A percentile compares a stretch with the other conserved stretches of the same genome.
These are phyloP conservation scores for Drosophila orosa DNA, from an alignment of 1,140 invertebrate species.

Conservation along the genomic window DNA sequence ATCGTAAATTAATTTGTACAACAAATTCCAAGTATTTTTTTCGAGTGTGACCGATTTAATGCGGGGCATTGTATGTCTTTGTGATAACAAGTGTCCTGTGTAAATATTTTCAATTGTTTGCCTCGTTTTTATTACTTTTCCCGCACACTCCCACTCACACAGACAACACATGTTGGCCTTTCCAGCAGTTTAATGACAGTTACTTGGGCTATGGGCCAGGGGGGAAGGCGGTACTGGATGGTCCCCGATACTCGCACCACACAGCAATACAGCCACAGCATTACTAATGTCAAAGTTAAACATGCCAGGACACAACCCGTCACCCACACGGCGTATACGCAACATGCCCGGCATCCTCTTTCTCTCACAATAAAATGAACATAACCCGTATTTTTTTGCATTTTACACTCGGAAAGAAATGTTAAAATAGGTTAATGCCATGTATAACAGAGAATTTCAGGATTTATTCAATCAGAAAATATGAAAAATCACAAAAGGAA, in stretches of 20 bases:
- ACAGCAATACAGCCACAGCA: slow-evolving; percentile 35
- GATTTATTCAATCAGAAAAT: neutral
- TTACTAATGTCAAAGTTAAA: slow-evolving; percentile 77
- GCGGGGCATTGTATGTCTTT: slow-evolving; percentile 62
- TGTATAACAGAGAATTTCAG: neutral
- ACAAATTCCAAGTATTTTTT: neutral
- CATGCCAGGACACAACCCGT: slow-evolving; percentile 57
- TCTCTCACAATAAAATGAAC: slow-evolving; percentile 37
- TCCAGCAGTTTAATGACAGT: slow-evolving; percentile 50
- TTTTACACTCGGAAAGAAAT: slow-evolving; percentile 12
- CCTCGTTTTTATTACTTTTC: slow-evolving; percentile 78
- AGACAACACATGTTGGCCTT: slow-evolving; percentile 38
- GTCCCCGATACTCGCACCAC: slow-evolving; percentile 43
- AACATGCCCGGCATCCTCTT: slow-evolving; percentile 39
- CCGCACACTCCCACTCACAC: slow-evolving; percentile 35
- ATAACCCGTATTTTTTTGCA: slow-evolving; percentile 20
- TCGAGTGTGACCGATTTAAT: neutral
- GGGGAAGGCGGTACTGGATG: slow-evolving; percentile 1
- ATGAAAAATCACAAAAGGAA: no score
- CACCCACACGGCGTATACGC: slow-evolving; percentile 59
- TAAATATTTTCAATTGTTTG: slow-evolving; percentile 83
- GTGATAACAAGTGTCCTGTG: slow-evolving; percentile 81
- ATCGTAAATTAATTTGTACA: no score
- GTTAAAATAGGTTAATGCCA: neutral
- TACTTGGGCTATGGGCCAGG: slow-evolving; percentile 12